These are phyloP conservation scores for Geotrupes spiniger DNA, from an alignment of 2,888 invertebrate species.

Conservation along the genomic window DNA sequence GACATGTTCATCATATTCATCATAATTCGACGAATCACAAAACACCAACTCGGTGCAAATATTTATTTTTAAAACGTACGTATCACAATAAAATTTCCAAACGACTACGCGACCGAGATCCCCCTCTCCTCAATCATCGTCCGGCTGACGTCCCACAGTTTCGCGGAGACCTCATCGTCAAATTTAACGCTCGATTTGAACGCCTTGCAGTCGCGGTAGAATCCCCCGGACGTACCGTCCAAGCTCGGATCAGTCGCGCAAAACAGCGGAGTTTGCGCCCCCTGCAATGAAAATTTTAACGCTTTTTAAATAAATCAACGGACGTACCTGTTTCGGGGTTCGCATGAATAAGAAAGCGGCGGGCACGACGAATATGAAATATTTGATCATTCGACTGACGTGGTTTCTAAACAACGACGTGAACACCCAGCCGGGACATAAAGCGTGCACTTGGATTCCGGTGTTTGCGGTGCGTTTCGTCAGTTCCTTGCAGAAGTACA, in stretches of 20 bases:
- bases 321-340: slow-evolving; percentile 65
- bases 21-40: no score
- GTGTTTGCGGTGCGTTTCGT: slow-evolving; percentile 56
- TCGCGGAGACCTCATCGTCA: slow-evolving; percentile 59
- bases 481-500: slow-evolving; percentile 66
- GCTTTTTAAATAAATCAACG: neutral
- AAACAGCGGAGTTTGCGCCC: slow-evolving; percentile 74
- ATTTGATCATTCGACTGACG: slow-evolving; percentile 66
- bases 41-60: no score
- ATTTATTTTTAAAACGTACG: no score
- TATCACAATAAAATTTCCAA: neutral
- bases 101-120: neutral
- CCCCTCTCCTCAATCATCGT: slow-evolving; percentile 31
- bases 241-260: slow-evolving; percentile 66
- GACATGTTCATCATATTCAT: no score
- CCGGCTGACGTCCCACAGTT: slow-evolving; percentile 62
- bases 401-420: slow-evolving; percentile 70
- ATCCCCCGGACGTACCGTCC: slow-evolving; percentile 63
- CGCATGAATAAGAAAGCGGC: slow-evolving; percentile 69
- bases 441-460: slow-evolving; percentile 63
- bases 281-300: slow-evolving; percentile 54
- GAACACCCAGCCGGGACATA: slow-evolving; percentile 79
- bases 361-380: slow-evolving; percentile 66
- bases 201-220: slow-evolving; percentile 72
- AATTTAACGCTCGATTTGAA: slow-evolving; percentile 62